A percentile compares a stretch with the other conserved stretches of the same genome.
phyloP scores from a whole-genome alignment of 2,797 vertebrate genomes.

The Semotilus atromaculatus region DNA sequence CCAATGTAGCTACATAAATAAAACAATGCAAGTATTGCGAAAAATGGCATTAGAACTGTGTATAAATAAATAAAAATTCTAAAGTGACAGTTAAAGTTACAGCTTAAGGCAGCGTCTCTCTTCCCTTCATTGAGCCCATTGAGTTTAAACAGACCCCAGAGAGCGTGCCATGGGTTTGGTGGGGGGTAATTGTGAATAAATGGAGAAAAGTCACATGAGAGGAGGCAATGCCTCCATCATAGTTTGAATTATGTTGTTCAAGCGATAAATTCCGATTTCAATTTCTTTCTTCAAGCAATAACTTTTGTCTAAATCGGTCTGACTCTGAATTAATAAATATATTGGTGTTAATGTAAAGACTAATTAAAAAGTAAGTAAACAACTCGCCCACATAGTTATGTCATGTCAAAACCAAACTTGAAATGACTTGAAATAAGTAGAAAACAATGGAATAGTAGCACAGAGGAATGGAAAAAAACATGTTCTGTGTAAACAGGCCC shows the following conservation, averaged over 20 bases:
- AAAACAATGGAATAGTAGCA: no score
- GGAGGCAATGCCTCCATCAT: background rate
- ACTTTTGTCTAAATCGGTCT: background rate
- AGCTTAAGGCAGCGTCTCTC: background rate
- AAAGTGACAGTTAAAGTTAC: background rate
- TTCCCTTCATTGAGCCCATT: background rate
- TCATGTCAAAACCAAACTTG: background rate
- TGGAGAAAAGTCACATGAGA: background rate
- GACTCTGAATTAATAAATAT: background rate
- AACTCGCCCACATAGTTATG: background rate
- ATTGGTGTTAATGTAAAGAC: background rate
- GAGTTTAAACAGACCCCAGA: background rate
- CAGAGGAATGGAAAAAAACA: background rate
- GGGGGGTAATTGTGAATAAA: background rate
- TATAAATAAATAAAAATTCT: background rate
- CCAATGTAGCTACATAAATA: background rate
- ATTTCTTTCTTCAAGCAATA: background rate
- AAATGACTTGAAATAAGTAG: background rate
- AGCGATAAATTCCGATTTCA: background rate
- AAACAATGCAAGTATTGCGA: background rate
- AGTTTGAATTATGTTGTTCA: background rate
- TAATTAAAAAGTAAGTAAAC: background rate
- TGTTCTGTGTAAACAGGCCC: background rate
- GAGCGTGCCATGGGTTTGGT: background rate
- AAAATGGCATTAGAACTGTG: background rate